Evolutionary conservation across 2,888 invertebrate species (phyloP), one percentile per base, ranked within the genome.

Genomic region (Parasteatoda lunata): DNA sequence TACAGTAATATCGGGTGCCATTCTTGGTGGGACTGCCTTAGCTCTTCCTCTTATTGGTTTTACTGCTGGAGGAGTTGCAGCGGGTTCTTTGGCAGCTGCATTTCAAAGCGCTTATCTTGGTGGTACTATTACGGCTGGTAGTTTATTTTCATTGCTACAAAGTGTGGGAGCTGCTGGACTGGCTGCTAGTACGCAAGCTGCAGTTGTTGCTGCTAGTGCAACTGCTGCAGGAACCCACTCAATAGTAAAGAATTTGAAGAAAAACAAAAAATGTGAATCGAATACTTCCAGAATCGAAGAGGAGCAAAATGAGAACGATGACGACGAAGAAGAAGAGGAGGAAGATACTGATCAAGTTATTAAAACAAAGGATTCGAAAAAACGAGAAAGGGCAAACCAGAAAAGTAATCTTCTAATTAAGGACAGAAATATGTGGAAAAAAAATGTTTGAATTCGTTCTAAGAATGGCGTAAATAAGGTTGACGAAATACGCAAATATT

Each of bases 141-240:
- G 82, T 69, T 49, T 54, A 4, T 83, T 83, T 59, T 76, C 82
- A 11, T 48, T 59, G 3, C 51, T 76, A 5, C 82, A 83, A 54
- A 83, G 82, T 64, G 49, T 83, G 0, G 82, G 82, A 5, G 76
- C 76, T 13, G 70, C 59, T 15, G 82, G 82, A 3, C 15, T 83
- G 59, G 59, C 82, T 13, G 59, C 71, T 2, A 59, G 71, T 4
- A 71, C 71, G 3, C 70, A 79, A 49, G 59, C 71, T 2, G 79
- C 47, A 0, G 49, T 79, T 11, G 71, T 71, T 7, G 79, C 64
- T 5, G 79, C 49, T 5, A 79, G 71, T 71, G 79, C 48, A n/a
- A 71, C 64, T 3, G n/a, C 30, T 4, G 47, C 70, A 9, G n/a
- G n/a, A 9, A 49, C 71, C 30, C 73, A 73, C 8, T n/a, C 49